Percentiles rank a stretch among this genome's conserved stretches.
Evolutionary conservation across 2,113 vertebrate species (phyloP).

Genomic region (Laticauda laticaudata): DNA sequence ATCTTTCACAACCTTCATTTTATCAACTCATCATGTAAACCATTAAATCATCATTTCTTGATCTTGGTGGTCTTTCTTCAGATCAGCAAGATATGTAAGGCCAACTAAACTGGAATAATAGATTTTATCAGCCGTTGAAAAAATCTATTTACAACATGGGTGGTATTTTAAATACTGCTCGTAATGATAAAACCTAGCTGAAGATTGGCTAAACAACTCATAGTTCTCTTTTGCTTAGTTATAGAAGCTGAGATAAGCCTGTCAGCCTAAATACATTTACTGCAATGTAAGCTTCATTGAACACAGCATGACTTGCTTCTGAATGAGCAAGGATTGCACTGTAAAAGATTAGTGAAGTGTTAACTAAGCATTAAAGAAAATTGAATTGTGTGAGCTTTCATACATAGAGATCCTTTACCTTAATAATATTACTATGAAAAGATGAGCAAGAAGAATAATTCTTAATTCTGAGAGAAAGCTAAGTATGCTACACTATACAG

Average conservation of each 20-base stretch:
- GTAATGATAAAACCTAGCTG: constrained; percentile 20
- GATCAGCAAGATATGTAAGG: constrained; percentile 25
- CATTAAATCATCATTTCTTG: constrained; percentile 18
- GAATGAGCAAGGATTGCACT: neutral
- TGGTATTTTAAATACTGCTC: constrained; percentile 27
- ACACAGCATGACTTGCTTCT: neutral
- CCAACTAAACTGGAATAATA: constrained; percentile 11
- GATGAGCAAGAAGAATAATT: neutral
- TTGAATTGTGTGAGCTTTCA: neutral
- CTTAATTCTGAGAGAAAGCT: neutral
- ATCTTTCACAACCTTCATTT: constrained; percentile 15
- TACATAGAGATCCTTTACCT: neutral
- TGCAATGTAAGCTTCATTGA: neutral
- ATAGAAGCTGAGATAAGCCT: neutral
- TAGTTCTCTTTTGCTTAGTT: constrained; percentile 10
- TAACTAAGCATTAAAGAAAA: neutral
- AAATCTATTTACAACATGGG: constrained; percentile 10
- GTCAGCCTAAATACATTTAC: neutral
- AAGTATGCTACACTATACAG: neutral
- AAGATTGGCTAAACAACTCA: constrained; percentile 7
- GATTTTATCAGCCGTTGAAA: neutral
- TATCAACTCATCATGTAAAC: neutral
- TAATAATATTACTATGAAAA: neutral
- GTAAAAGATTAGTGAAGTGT: neutral
- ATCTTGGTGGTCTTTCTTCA: neutral